Conservation (phyloP, 2,888 invertebrate species). For the Cyrtodaria siliqua region DNA sequence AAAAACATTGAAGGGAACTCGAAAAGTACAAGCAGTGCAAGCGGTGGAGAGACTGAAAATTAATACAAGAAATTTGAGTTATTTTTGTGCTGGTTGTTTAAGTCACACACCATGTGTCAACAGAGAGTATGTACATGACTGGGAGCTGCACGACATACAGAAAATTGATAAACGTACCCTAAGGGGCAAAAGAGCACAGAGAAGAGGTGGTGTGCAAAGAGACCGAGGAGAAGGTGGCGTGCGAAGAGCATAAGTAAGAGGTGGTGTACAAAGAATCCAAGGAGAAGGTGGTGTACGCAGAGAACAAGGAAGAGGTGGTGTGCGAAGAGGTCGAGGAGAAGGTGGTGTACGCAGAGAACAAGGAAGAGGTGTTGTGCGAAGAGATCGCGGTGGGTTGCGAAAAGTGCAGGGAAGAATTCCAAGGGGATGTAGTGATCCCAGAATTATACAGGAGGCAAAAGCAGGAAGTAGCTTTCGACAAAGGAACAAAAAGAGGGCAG, state of each 20-base stretch:
- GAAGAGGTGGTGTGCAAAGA: conserved; percentile 8
- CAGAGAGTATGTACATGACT: conserved; percentile 30
- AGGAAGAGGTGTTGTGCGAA: too few species aligned
- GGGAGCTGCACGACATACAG: conserved; percentile 23
- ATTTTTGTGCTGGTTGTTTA: conserved; percentile 33
- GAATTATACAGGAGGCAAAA: too few species aligned
- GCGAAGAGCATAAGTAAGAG: background rate
- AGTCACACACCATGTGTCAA: conserved; percentile 10
- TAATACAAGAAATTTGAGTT: too few species aligned
- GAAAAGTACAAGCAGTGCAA: too few species aligned
- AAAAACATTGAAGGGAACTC: conserved; percentile 36
- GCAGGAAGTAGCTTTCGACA: too few species aligned
- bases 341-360: too few species aligned
- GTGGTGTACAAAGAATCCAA: background rate
- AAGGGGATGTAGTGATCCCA: too few species aligned
- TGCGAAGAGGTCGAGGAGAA: too few species aligned
- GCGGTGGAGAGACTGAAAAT: too few species aligned
- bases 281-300: background rate
- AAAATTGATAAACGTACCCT: conserved; percentile 4
- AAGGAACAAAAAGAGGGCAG: background rate
- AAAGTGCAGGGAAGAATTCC: too few species aligned
- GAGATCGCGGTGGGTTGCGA: too few species aligned
- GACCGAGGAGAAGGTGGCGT: background rate
- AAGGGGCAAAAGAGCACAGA: background rate
- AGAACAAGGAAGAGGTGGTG: background rate